These are phyloP conservation scores for Trachurus trachurus DNA, from an alignment of 2,797 vertebrate genomes.

Conservation along the genomic window DNA sequence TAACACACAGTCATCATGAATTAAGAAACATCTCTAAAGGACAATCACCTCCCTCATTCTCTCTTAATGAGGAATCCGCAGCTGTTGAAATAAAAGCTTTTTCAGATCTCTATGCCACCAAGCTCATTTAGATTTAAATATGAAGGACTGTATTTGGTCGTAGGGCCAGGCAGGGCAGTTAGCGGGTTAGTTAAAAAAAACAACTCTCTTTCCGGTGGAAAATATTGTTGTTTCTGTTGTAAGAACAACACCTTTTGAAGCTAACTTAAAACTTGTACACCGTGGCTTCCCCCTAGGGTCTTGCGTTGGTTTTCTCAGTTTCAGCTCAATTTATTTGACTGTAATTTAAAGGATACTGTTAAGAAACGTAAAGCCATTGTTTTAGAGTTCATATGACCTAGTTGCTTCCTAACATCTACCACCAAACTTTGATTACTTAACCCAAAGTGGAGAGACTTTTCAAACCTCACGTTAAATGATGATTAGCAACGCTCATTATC, in stretches of 20 bases:
- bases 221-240: background rate
- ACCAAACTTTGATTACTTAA: background rate
- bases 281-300: background rate
- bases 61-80: background rate
- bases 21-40: background rate
- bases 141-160: background rate
- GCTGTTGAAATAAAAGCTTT: background rate
- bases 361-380: background rate
- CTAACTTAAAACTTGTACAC: background rate
- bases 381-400: background rate
- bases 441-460: background rate
- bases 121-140: background rate
- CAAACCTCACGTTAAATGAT: background rate
- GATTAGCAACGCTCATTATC: background rate
- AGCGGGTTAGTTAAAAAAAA: background rate
- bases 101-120: background rate
- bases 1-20: background rate
- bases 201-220: background rate
- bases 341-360: background rate
- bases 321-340: background rate
- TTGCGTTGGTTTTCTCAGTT: background rate
- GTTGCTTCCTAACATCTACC: background rate
- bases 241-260: background rate
- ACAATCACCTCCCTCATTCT: background rate
- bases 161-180: background rate